Base-by-base conservation (phyloP, 2,113 vertebrate genomes). In the Aythya baeri region DNA sequence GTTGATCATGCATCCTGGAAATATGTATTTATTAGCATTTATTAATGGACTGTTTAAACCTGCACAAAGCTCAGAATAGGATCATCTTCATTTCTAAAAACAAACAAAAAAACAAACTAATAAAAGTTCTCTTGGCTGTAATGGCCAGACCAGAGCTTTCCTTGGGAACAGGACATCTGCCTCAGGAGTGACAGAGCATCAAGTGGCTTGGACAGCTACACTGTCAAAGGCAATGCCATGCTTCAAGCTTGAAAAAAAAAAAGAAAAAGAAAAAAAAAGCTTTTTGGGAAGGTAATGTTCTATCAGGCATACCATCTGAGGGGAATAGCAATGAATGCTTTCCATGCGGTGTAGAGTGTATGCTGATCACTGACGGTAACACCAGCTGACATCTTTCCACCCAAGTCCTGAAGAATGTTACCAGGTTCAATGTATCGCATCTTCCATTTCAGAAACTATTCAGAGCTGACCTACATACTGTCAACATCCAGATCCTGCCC, bases 161-260 rank as follows among this genome's bases (percentile, higher is more conserved):
- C 84, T 82, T 46, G 59, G 71, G 49, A 94, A 88, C 2, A 80
- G 52, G 73, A 87, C 78, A 94, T 83, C 67, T 96, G 50, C 58
- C 89, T 91, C 34, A 74, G 82, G 73, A 95, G 83, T 72, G 83
- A 94, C 86, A 92, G 61, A 75, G 29, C n/a, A 4, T 44, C 88
- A 92, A 95, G 83, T 75, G 73, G 65, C 94, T 79, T 55, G 92
- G 87, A 93, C 84, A 95, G 84, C 61, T 80, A 22, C 26, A 36
- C 50, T 91, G 82, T 71, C 82, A 87, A 70, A 92, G 41, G 41
- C 50, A 62, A 55, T 59, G 50, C n/a, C 59, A 55, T 17, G 29
- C 76, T 82, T 76, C 89, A 91, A 82, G 91, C 62, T 72, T 83
- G 73, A 83, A 46, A 49, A 49, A 46, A 46, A 46, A 46, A 46